These are phyloP conservation scores for Momotus momota DNA, from an alignment of 2,797 vertebrate species.

Conservation along the genomic window DNA sequence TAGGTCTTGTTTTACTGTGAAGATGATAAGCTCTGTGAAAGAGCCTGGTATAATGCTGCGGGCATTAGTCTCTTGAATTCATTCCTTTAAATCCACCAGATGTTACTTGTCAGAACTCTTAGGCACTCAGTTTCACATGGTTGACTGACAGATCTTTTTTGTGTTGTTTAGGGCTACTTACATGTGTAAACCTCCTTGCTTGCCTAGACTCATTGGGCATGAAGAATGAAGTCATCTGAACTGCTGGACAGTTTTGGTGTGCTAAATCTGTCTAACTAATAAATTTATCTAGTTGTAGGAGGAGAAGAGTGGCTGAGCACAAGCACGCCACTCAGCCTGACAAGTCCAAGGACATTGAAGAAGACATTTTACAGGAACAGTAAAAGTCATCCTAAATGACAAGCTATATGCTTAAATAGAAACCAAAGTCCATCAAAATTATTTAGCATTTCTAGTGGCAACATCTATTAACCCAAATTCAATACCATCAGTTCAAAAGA, in stretches of 20 bases:
- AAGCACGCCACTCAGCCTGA: neutral
- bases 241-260: neutral
- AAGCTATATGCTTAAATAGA: neutral
- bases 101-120: neutral
- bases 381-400: neutral
- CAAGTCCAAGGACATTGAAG: neutral
- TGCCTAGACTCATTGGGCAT: neutral
- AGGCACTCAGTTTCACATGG: neutral
- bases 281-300: neutral
- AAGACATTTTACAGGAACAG: neutral
- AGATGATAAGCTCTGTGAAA: neutral
- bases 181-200: neutral
- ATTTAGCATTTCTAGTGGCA: neutral
- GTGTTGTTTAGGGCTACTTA: neutral
- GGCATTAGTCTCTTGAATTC: neutral
- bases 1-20: neutral
- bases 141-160: neutral
- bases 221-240: neutral
- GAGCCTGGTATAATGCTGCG: neutral
- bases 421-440: neutral
- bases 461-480: neutral
- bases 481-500: neutral
- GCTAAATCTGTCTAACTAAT: neutral
- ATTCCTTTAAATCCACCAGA: neutral
- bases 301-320: neutral